Evolutionary conservation across 2,888 invertebrate genomes (phyloP), one percentile per base, ranked within the genome.

Genomic region (Drosophila anomelani): DNA sequence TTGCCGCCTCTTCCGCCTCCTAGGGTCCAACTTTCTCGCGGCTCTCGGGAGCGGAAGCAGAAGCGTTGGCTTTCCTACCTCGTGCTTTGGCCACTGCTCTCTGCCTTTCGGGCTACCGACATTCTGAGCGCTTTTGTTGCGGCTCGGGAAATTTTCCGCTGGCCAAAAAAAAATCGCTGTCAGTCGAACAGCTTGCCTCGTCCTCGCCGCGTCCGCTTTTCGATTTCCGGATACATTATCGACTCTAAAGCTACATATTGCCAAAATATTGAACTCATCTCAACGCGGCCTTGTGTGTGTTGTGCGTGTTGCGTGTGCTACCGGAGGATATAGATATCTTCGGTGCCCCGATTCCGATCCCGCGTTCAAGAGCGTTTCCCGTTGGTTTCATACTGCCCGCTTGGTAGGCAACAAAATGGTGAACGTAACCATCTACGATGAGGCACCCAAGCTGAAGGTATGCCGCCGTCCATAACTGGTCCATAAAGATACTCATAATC

Each of bases 351-450:
- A 43, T 43, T 43, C 43, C 29, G 43, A 44, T 38, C 20, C n/a
- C 36, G 36, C 36, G 34, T 53, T 23, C 23, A 51, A 66, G 29
- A 63, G 51, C 51, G 26, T 46, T 49, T 66, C 29, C 73, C 84
- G 86, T 68, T 54, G 64, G 10, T 72, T 85, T 8, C 74, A 69
- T 39, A 88, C 60, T 39, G 69, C 47, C 57, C 66, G 69, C n/a
- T 51, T 61, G 64, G 61, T 62, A 61, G 75, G 83, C 74, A 83
- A 74, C 71, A 91, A 84, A 88, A 92, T 92, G 92, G 92, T 92
- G 67, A 90, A 91, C 79, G 87, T 90, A 78, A 88, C 92, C 58
- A 86, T 87, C 69, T 92, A 90, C 75, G 92, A 92, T 74, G 91
- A 89, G 75, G 75, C 73, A 39, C 90, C 92, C 34, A 76, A 85